Evolutionary conservation across 2,113 vertebrate species (phyloP).

Genomic region (Columba livia): DNA sequence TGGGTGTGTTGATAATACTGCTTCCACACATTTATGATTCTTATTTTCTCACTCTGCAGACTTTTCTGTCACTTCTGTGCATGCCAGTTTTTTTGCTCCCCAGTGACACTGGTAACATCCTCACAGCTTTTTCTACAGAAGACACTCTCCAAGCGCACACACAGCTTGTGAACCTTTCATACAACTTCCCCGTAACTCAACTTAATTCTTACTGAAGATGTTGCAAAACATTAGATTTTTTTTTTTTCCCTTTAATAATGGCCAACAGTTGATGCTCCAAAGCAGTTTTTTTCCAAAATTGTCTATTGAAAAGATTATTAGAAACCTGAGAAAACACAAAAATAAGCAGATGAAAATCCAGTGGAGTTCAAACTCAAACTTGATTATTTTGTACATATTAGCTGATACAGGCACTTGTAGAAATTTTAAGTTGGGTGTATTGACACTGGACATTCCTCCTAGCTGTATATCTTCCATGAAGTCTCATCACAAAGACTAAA

Average conservation of each 20-base stretch:
- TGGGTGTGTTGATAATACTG: not conserved
- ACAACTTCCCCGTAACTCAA: not conserved
- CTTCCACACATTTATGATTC: not conserved
- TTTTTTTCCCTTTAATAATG: not conserved
- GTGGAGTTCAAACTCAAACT: not conserved
- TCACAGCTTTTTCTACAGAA: not conserved
- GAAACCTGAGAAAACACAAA: not conserved
- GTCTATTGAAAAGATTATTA: not conserved
- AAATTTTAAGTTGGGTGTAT: not conserved
- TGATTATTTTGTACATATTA: too few species aligned
- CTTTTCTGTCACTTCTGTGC: not conserved
- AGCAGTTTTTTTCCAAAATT: not conserved
- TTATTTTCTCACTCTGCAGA: not conserved
- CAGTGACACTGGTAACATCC: not conserved
- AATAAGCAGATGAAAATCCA: not conserved
- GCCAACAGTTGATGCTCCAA: not conserved
- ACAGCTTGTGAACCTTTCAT: not conserved
- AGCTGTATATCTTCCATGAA: not conserved
- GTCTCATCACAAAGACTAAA: not conserved
- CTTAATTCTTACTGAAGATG: not conserved
- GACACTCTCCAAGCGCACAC: accelerated
- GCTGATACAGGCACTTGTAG: not conserved
- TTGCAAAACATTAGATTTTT: not conserved
- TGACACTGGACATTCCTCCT: not conserved
- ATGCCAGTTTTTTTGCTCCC: not conserved